Evolutionary conservation across 53 echinoderm and acorn worm species (phyloP).

Genomic region (Luidia sarsii): DNA sequence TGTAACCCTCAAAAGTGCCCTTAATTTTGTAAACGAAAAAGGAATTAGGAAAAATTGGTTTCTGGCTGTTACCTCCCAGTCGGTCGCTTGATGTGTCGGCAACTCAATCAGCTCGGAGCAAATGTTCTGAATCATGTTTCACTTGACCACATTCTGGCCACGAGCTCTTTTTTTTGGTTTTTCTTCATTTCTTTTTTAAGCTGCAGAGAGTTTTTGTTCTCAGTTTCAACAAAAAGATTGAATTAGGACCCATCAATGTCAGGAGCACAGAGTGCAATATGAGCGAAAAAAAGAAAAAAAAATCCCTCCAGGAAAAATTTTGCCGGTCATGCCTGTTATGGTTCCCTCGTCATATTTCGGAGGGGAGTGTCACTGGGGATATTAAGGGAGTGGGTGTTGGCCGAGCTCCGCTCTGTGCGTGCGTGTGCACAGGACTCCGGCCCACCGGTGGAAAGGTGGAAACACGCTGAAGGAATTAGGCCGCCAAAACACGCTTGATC

Average conservation of each 20-base stretch:
- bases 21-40: no score
- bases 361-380: slow-evolving; percentile 17
- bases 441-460: background rate
- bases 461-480: slow-evolving; percentile 29
- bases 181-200: background rate
- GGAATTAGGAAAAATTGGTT: background rate
- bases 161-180: background rate
- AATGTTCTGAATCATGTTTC: slow-evolving; percentile 25
- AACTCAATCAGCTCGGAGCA: no score
- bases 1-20: no score
- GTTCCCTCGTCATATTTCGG: background rate
- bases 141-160: background rate
- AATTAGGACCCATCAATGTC: slow-evolving; percentile 12
- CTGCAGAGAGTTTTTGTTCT: background rate
- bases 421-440: background rate
- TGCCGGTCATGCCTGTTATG: slow-evolving; percentile 8
- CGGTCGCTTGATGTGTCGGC: no score
- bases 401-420: background rate
- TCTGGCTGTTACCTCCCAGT: slow-evolving; percentile 3
- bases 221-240: background rate
- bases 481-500: slow-evolving; percentile 23
- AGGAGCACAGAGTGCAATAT: background rate
- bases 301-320: background rate
- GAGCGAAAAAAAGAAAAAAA: background rate
- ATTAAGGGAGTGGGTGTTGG: slow-evolving; percentile 11